A percentile compares a stretch with the other conserved stretches of the same genome.
These are phyloP conservation scores for Sebastes melanostomus DNA, from an alignment of 2,797 vertebrate genomes.

Conservation along the genomic window DNA sequence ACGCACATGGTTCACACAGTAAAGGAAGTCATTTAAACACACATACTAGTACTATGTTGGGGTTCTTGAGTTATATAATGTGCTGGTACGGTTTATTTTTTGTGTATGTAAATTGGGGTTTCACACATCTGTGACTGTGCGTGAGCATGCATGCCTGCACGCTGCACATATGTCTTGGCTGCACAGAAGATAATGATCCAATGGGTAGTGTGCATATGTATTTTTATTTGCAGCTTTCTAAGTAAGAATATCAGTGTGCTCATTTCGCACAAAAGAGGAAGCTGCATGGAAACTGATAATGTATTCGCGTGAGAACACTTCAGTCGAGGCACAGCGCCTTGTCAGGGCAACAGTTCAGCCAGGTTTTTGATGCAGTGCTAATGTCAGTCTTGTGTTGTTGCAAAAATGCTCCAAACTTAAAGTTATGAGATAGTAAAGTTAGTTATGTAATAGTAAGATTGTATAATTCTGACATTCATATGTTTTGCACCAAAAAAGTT, in stretches of 20 bases:
- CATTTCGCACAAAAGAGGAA: conserved; percentile 70
- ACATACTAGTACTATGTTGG: neutral
- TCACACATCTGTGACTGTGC: conserved; percentile 27
- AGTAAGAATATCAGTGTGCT: conserved; percentile 43
- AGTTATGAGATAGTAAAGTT: neutral
- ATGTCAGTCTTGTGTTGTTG: neutral
- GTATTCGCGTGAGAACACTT: conserved; percentile 62
- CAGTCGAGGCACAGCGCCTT: neutral
- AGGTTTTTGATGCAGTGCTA: neutral
- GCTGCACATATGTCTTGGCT: neutral
- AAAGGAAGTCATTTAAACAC: conserved; percentile 15
- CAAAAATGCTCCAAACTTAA: neutral
- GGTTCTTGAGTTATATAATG: neutral
- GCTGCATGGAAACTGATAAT: conserved; percentile 72
- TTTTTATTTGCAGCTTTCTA: conserved; percentile 30
- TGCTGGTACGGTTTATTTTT: conserved; percentile 8
- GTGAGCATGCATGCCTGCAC: conserved; percentile 3
- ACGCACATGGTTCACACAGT: conserved; percentile 15
- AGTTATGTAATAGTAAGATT: neutral
- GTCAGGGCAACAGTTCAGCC: neutral
- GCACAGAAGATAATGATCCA: conserved; percentile 12
- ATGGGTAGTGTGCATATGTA: conserved; percentile 4
- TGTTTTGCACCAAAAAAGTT: neutral
- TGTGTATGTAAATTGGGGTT: conserved; percentile 29
- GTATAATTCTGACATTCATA: neutral